These are phyloP conservation scores for Sarcophaga subvicina DNA, from an alignment of 2,888 invertebrate genomes.

Conservation along the genomic window DNA sequence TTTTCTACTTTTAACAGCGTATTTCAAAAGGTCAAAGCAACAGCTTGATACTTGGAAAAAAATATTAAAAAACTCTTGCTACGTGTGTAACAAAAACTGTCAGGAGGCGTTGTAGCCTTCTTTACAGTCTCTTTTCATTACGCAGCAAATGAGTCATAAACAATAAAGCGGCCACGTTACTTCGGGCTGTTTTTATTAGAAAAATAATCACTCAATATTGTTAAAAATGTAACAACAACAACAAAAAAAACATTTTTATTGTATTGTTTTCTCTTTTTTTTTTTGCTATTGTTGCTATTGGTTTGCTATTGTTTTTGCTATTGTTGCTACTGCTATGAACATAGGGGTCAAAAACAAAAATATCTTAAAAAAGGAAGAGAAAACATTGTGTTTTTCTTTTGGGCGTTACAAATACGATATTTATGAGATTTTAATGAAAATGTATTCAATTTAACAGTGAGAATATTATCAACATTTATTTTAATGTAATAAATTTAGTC, in stretches of 20 bases:
- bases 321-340: not conserved
- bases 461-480: not conserved
- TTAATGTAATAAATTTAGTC: not conserved
- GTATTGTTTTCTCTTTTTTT: conserved; percentile 34
- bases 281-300: not conserved
- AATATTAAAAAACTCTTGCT: conserved; percentile 26
- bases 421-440: conserved; percentile 68
- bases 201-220: conserved; percentile 59
- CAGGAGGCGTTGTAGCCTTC: conserved; percentile 47
- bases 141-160: conserved; percentile 72
- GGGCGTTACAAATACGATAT: conserved; percentile 65
- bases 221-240: conserved; percentile 41
- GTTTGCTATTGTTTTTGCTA: no score
- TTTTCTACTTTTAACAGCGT: not conserved
- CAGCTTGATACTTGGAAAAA: conserved; percentile 56
- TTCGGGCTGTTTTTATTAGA: conserved; percentile 75
- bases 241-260: conserved; percentile 64
- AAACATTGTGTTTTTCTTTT: conserved; percentile 27
- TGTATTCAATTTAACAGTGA: conserved; percentile 29
- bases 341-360: not conserved
- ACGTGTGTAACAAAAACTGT: conserved; percentile 36
- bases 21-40: conserved; percentile 60
- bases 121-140: conserved; percentile 47
- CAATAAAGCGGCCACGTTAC: conserved; percentile 75
- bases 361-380: not conserved